A percentile compares a stretch with the other conserved stretches of the same genome.
Evolutionary conservation across 1,140 invertebrate species (phyloP).

Genomic region (Apocrypta bakeri): DNA sequence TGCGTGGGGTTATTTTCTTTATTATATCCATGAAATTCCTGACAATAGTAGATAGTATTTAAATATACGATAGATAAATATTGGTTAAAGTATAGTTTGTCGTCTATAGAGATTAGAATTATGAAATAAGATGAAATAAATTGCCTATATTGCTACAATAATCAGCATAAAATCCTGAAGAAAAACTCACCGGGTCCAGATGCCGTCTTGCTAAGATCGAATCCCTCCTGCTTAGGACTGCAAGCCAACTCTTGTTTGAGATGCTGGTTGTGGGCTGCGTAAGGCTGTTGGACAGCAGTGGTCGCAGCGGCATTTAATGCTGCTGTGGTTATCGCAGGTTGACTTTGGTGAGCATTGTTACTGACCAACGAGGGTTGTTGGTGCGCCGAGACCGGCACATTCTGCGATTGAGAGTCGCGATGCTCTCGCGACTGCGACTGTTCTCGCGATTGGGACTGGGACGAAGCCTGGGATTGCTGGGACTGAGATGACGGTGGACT

Average conservation of each 20-base stretch:
- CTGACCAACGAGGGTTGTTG: constrained; percentile 26
- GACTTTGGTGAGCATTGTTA: constrained; percentile 35
- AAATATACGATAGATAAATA: too few species aligned
- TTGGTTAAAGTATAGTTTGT: too few species aligned
- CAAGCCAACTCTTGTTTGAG: constrained; percentile 71
- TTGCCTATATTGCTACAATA: too few species aligned
- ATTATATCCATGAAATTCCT: too few species aligned
- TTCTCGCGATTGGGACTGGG: constrained; percentile 52
- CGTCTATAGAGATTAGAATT: too few species aligned
- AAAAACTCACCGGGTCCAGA: constrained; percentile 72
- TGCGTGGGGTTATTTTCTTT: too few species aligned
- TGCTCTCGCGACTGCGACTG: constrained; percentile 65
- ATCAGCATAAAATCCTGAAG: too few species aligned
- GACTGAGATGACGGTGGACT: constrained; percentile 69
- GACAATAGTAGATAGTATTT: too few species aligned
- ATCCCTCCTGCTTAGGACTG: constrained; percentile 79
- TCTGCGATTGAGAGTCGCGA: constrained; percentile 63
- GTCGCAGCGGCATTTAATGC: background rate
- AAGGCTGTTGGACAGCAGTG: constrained; percentile 59
- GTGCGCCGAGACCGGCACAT: background rate
- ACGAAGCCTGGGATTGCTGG: constrained; percentile 59
- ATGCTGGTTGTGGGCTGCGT: constrained; percentile 72
- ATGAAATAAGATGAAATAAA: too few species aligned
- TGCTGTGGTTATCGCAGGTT: background rate
- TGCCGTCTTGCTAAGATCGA: constrained; percentile 78